These are phyloP conservation scores for Habropoda laboriosa DNA, from an alignment of 1,140 invertebrate species.

Conservation along the genomic window DNA sequence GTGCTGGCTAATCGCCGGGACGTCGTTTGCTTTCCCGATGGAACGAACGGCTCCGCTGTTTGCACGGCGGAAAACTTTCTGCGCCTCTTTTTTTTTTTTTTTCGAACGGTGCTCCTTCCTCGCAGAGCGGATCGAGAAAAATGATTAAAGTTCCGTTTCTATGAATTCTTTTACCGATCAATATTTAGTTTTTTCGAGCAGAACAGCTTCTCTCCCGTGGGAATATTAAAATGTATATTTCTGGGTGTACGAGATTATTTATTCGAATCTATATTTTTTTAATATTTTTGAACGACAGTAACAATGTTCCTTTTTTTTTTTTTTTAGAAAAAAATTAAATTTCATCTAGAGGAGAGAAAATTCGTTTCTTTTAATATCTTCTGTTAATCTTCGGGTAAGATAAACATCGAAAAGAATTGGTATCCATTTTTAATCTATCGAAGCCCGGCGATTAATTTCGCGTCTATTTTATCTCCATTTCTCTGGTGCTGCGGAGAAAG, in stretches of 20 bases:
- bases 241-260: too few species aligned
- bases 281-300: too few species aligned
- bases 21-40: conserved; percentile 40
- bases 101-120: too few species aligned
- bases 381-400: background rate
- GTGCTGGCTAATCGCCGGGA: conserved; percentile 43
- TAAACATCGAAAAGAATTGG: background rate
- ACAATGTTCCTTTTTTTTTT: too few species aligned
- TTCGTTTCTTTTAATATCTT: background rate
- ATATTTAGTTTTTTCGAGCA: too few species aligned
- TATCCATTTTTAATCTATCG: background rate
- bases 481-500: background rate
- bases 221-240: too few species aligned
- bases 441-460: background rate
- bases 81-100: background rate
- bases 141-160: background rate
- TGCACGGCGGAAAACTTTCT: background rate
- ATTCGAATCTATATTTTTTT: too few species aligned
- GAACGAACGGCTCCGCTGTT: conserved; percentile 9
- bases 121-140: too few species aligned
- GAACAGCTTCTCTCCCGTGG: too few species aligned
- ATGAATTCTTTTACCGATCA: background rate
- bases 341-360: too few species aligned
- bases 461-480: conserved; percentile 4
- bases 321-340: too few species aligned